Evolutionary conservation across 2,113 vertebrate species (phyloP), one percentile per base, ranked within the genome.

Genomic region (Diphyllodes magnificus): DNA sequence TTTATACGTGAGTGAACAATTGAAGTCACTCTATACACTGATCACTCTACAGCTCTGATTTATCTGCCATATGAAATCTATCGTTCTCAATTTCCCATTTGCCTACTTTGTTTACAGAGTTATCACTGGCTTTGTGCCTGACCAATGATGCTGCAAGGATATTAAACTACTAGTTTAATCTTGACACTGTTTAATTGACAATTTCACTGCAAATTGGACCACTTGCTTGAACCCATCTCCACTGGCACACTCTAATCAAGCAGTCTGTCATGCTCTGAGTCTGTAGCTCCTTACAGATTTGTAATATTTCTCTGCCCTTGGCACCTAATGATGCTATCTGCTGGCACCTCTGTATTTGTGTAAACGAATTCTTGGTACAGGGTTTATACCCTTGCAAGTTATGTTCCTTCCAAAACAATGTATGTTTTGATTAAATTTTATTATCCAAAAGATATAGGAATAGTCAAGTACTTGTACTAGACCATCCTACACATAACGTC

Each of bases 1-100:
- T 50, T 59, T 9, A 25, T 50, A 33, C 0, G 0, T 50, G 66
- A 70, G 24, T n/a, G 51, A 85, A n/a, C 23, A 59, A 13, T 1
- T 31, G 25, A 75, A 70, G 25, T 56, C 12, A 30, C 20, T 65
- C 25, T 44, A 4, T 44, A 47, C 31, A 25, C 60, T 69, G 71
- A 78, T 33, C 57, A 50, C 44, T 76, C 72, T 56, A 47, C 24
- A 60, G 16, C 54, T 80, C 68, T 54, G 47, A 88, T 79, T 66
- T 68, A 22, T 57, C 61, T 72, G 57, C 59, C 33, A 27, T 6
- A 20, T 73, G 47, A 50, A 44, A 87, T 50, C 31, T 45, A 8
- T 50, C 21, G 21, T 70, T 88, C 56, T 70, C 39, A 63, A 31
- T 70, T 50, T 69, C 53, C 39, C 12, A 24, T 56, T 78, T 82